These are phyloP conservation scores for Schizopygopsis pylzovi DNA, from an alignment of 2,797 vertebrate genomes.

Conservation along the genomic window DNA sequence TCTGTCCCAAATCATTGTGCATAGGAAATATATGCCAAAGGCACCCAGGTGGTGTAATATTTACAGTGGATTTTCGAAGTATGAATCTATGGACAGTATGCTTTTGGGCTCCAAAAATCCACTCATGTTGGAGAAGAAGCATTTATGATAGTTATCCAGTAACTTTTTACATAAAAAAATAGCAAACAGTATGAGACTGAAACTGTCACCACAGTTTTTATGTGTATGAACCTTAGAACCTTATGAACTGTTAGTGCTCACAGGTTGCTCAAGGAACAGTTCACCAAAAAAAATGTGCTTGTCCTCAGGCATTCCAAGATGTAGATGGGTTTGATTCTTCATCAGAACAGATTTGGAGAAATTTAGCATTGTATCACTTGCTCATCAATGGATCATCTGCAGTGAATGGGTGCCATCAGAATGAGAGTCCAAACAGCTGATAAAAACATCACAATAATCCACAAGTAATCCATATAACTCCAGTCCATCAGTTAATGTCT, in stretches of 20 bases:
- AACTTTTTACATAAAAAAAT: not conserved
- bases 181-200: not conserved
- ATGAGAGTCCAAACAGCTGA: not conserved
- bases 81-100: not conserved
- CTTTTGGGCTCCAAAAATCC: not conserved
- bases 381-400: not conserved
- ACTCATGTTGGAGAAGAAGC: not conserved
- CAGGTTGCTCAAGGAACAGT: not conserved
- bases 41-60: not conserved
- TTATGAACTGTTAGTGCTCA: not conserved
- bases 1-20: not conserved
- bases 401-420: not conserved
- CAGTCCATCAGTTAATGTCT: not conserved
- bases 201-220: not conserved
- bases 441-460: not conserved
- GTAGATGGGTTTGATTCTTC: not conserved
- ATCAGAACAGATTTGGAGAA: no score
- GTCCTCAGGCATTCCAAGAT: not conserved
- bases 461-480: not conserved
- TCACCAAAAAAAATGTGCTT: not conserved
- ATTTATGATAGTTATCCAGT: not conserved
- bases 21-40: not conserved
- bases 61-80: not conserved
- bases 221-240: not conserved
- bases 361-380: not conserved